Evolutionary conservation across 1,140 invertebrate species (phyloP).

Genomic region (Drosophila tani): DNA sequence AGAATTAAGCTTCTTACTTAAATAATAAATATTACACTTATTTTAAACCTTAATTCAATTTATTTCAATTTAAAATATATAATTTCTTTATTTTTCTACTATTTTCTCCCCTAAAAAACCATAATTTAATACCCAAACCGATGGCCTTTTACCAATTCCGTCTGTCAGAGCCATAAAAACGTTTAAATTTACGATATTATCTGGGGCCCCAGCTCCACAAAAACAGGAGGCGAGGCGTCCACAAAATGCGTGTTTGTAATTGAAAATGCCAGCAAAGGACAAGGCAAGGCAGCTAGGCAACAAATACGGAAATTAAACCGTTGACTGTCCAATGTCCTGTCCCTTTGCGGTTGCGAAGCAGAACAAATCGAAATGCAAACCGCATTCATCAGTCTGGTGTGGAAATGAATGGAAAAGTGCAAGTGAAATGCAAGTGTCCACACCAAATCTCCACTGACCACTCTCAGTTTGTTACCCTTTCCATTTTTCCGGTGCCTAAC

Average conservation of each 20-base stretch:
- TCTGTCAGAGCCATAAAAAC: conserved; percentile 30
- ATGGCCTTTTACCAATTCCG: not conserved
- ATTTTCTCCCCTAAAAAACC: not conserved
- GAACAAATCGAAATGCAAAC: conserved; percentile 34
- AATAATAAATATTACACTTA: not conserved
- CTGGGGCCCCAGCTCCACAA: conserved; percentile 11
- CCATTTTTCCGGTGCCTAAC: not conserved
- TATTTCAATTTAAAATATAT: not conserved
- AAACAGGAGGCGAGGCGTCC: not conserved
- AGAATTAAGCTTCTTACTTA: not conserved
- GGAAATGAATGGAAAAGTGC: conserved; percentile 51
- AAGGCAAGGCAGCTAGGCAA: conserved; percentile 12
- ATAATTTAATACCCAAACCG: conserved; percentile 2
- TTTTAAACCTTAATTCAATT: not conserved
- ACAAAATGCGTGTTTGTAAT: conserved; percentile 33
- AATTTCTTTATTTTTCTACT: too few species aligned
- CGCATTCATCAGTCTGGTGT: conserved; percentile 33
- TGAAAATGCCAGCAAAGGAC: conserved; percentile 41
- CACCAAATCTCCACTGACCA: not conserved
- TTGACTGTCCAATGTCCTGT: conserved; percentile 35
- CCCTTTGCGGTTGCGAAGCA: conserved; percentile 41
- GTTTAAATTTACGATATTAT: conserved; percentile 52
- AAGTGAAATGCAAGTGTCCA: conserved; percentile 47
- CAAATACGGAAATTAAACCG: conserved; percentile 56
- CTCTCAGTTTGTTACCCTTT: not conserved